phyloP scores from a whole-genome alignment of 2,888 invertebrate species.

The Hyles lineata region DNA sequence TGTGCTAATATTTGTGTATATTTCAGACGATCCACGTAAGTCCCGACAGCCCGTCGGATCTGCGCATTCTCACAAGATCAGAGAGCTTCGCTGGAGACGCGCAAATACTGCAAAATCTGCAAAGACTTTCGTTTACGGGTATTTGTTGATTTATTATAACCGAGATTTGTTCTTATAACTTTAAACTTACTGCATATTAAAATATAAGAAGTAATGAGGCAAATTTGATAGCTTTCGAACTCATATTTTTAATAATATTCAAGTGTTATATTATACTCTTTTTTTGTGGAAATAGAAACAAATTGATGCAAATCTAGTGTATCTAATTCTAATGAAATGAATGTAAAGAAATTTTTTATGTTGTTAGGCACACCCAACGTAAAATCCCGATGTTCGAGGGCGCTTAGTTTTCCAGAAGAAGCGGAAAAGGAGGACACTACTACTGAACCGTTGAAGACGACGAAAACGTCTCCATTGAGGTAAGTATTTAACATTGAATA shows the following conservation, averaged over 20 bases:
- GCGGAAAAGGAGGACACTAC: slow-evolving; percentile 71
- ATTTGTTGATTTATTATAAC: slow-evolving; percentile 36
- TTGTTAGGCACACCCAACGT: slow-evolving; percentile 61
- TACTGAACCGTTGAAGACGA: slow-evolving; percentile 62
- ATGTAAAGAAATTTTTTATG: background rate
- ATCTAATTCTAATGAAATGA: too few species aligned
- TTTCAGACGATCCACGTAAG: slow-evolving; percentile 79
- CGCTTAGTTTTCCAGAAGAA: slow-evolving; percentile 84
- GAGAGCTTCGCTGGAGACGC: slow-evolving; percentile 93
- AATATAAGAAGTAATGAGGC: too few species aligned
- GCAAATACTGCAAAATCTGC: slow-evolving; percentile 89
- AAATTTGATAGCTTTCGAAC: too few species aligned
- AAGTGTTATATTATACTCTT: too few species aligned
- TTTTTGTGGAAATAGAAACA: too few species aligned
- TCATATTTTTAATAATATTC: too few species aligned
- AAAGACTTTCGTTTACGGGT: slow-evolving; percentile 79
- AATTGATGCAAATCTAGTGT: too few species aligned
- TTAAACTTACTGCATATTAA: too few species aligned
- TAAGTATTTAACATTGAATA: slow-evolving; percentile 41
- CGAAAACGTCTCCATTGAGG: slow-evolving; percentile 83
- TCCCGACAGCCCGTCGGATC: slow-evolving; percentile 86
- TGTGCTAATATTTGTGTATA: background rate
- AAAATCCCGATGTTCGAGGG: slow-evolving; percentile 82
- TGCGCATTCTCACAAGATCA: slow-evolving; percentile 86
- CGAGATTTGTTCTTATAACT: too few species aligned